Evolutionary conservation across 2,888 invertebrate species (phyloP).

Genomic region (Aporophyla lueneburgensis): DNA sequence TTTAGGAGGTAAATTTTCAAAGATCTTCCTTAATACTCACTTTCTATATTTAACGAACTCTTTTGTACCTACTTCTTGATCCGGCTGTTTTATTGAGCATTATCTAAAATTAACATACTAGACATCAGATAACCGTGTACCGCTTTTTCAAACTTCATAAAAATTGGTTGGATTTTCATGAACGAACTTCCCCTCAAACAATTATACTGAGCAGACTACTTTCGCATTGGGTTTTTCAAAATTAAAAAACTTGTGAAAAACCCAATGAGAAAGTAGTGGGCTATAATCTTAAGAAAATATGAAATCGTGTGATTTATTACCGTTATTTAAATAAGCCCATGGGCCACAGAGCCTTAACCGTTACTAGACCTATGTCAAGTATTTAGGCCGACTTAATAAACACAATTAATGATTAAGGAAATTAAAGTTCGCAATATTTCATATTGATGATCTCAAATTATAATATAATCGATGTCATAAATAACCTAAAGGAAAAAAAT

Average conservation of each 20-base stretch:
- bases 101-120: not conserved
- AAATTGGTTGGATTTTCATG: not conserved
- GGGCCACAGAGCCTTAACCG: not conserved
- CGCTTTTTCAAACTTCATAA: not conserved
- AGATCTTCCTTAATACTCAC: not conserved
- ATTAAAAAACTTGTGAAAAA: no score
- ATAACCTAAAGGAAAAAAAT: not conserved
- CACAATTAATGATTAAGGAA: not conserved
- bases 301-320: not conserved
- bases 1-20: not conserved
- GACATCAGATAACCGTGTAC: not conserved
- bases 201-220: not conserved
- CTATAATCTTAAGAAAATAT: not conserved
- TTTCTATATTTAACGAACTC: not conserved
- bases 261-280: no score
- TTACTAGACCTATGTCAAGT: not conserved
- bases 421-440: not conserved
- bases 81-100: not conserved
- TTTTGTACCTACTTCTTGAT: not conserved
- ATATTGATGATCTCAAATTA: conserved; percentile 3
- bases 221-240: not conserved
- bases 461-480: not conserved
- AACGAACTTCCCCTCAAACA: not conserved
- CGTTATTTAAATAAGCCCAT: not conserved
- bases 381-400: not conserved